Evolutionary conservation across 2,113 vertebrate genomes (phyloP), one percentile per base, ranked within the genome.

Genomic region (Microcebus jonahi): DNA sequence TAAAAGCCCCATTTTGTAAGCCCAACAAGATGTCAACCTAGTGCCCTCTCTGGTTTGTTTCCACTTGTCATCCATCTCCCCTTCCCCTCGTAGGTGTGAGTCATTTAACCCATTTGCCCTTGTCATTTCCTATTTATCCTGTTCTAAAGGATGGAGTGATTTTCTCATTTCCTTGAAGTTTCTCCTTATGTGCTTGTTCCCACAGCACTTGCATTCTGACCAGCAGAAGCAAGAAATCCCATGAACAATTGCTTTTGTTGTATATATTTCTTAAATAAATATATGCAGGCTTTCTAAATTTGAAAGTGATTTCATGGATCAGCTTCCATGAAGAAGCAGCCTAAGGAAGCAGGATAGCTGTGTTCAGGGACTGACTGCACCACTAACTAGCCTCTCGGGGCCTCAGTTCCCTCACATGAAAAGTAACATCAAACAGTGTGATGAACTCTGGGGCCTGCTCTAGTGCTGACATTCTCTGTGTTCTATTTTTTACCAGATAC

Each of bases 161-260:
- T 92, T 89, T 82, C 77, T 75, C 39, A 79, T 91, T 81, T 93
- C 50, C 48, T 80, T 85, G 48, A 92, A 85, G 48, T 48, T 85
- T 92, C 15, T 71, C 23, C 29, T 92, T 65, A 59, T 50, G 10
- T 68, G 36, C 65, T 83, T 84, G 45, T 71, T 85, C 53, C 29
- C 71, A 89, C 2, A 57, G 31, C 4, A 85, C 15, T 92, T 94
- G 14, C 59, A 85, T 90, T 85, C 81, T 90, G 34, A 89, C 14
- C 65, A 80, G 36, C n/a, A 93, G 18, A 89, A 36, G 11, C 14
- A 42, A 92, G 79, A 89, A 73, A 96, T 88, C 15, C 53, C 59
- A 20, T 50, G 25, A 42, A 82, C 29, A 87, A 75, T 36, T 90
- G 3, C 15, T 82, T 88, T 88, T 76, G 48, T 50, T 82, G 57